Conservation (phyloP, 2,888 invertebrate genomes). For the Drosophila kambysellisi region DNA sequence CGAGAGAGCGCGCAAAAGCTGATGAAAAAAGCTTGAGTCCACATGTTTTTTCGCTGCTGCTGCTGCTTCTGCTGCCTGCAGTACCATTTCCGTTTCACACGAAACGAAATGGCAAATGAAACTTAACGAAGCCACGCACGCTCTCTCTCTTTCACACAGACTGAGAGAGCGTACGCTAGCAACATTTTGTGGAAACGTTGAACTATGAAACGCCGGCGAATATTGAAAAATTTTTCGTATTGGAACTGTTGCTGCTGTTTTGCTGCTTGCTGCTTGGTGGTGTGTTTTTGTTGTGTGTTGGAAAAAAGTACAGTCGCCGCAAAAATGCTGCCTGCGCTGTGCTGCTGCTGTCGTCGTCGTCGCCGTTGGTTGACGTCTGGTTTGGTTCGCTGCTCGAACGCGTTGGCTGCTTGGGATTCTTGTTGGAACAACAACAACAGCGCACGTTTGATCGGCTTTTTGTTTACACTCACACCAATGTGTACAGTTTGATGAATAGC, state of each 20-base stretch:
- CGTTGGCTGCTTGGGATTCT: conserved; percentile 72
- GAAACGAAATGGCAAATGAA: conserved; percentile 44
- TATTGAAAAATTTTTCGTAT: conserved; percentile 81
- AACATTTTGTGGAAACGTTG: conserved; percentile 71
- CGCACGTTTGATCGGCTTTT: conserved; percentile 72
- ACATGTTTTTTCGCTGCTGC: conserved; percentile 75
- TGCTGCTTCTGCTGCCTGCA: conserved; percentile 26
- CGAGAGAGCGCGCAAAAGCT: conserved; percentile 43
- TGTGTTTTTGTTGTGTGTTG: conserved; percentile 68
- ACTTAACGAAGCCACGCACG: conserved; percentile 61
- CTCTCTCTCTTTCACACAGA: conserved; percentile 35
- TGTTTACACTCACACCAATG: conserved; percentile 74
- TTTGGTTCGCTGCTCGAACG: conserved; percentile 57
- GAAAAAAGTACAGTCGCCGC: conserved; percentile 85
- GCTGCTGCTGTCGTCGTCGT: conserved; percentile 24
- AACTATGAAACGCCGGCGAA: conserved; percentile 69
- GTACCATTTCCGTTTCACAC: conserved; percentile 70
- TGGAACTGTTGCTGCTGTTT: conserved; percentile 73
- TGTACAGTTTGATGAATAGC: conserved; percentile 9
- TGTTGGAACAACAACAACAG: conserved; percentile 66
- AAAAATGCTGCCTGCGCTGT: conserved; percentile 72
- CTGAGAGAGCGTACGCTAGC: conserved; percentile 53
- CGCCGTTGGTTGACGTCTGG: conserved; percentile 31
- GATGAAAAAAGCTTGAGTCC: conserved; percentile 65
- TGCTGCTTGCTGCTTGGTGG: conserved; percentile 55